Evolutionary conservation across 2,888 invertebrate species (phyloP), one percentile per base, ranked within the genome.

Genomic region (Drosophila lutescens): DNA sequence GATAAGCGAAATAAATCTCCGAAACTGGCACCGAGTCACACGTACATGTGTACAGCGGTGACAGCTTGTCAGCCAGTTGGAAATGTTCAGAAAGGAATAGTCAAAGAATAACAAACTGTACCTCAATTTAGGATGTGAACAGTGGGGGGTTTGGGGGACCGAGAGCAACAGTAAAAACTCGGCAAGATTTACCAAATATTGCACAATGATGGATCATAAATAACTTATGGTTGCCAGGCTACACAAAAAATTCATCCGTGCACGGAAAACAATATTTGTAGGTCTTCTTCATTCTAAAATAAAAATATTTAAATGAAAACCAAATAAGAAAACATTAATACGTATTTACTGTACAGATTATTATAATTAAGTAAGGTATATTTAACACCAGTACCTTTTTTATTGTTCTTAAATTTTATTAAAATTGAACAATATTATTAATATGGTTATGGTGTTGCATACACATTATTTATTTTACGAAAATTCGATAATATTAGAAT

Each of bases 201-300:
- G 89, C 86, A 78, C 86, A 89, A 89, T 89, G 90, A 89, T 90
- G 90, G 90, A 90, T 89, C 90, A 90, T 89, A 89, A 89, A 89
- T 89, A 89, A 87, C 90, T 89, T 90, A 89, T 86, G 83, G 77
- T 76, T 78, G 88, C 81, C 65, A 82, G 60, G 70, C 47, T 51
- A 50, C 56, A 30, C 41, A 15, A 51, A 54, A 47, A 51, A 75
- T 40, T 44, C 40, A 58, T 38, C 30, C 36, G 32, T 47, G 32
- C 68, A 17, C 32, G 6, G 13, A 41, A 59, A 44, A 13, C 6
- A 46, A 43, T 20, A 43, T 43, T 4, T 23, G 2, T 26, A 26
- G 2, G 2, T 26, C 2, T 26, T 26, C 2, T 26, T 6, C 20
- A 20, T 20, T 20, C 20, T 20, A 20, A 20, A 9, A 17, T 12